Evolutionary conservation across 2,888 invertebrate species (phyloP), one percentile per base, ranked within the genome.

Genomic region (Rhamnusium bicolor): DNA sequence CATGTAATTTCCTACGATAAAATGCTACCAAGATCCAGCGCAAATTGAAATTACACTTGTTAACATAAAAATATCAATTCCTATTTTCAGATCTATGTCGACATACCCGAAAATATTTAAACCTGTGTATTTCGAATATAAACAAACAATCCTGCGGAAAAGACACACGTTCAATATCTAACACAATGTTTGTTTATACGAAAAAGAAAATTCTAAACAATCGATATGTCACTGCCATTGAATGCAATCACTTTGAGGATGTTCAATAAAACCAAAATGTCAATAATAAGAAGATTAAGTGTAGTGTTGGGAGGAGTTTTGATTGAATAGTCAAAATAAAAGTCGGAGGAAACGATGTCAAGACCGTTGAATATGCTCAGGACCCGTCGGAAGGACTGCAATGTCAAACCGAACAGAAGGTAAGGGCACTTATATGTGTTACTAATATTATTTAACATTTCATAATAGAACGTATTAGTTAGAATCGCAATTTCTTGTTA

Each of bases 361-460:
- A 91, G 91, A 87, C 92, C 90, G 85, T 91, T 92, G 88, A 86
- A 85, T 78, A 96, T 96, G 96, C 91, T 96, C 90, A 93, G 96
- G 86, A 93, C 95, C 87, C 91, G 96, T 83, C 92, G 96, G 85
- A 92, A 94, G 83, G 96, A 96, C 91, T 94, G 94, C 90, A 95
- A 95, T 90, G 92, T 95, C 90, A 96, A 96, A 87, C 96, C 96
- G 79, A 96, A 96, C 89, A 92, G 95, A 86, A 94, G 95, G 94
- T 94, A 88, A 91, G 90, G 7, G 16, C 5, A 1, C 5, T 40
- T 40, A 40, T 65, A 1, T 53, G 4, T 54, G 54, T 16, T 51
- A 54, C 54, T 54, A 54, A 54, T 19, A 53, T n/a, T 2, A 14
- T 24, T 54, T 24, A 3, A 54, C 12, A 4, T 54, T 54, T 24